phyloP scores from a whole-genome alignment of 2,888 invertebrate species.

The Thelaira solivaga region DNA sequence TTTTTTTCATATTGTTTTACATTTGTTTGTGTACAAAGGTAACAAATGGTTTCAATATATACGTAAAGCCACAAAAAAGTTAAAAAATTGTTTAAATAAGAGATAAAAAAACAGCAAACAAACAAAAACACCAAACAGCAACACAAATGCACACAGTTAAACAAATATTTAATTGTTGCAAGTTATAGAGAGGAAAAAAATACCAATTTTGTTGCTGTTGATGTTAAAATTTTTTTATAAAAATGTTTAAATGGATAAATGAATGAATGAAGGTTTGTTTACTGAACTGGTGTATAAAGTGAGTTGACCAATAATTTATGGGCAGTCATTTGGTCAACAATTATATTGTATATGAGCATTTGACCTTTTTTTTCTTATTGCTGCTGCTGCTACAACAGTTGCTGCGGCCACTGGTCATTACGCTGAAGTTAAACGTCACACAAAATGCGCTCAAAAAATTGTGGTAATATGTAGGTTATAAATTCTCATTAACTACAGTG shows the following conservation, averaged over 20 bases:
- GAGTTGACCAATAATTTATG: conserved; percentile 75
- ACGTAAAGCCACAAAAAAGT: conserved; percentile 45
- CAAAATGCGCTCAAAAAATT: conserved; percentile 23
- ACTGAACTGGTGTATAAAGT: conserved; percentile 40
- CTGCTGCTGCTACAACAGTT: conserved; percentile 1
- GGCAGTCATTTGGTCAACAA: conserved; percentile 74
- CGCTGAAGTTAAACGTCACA: conserved; percentile 47
- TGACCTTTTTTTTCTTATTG: conserved; percentile 60
- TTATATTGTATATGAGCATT: conserved; percentile 65
- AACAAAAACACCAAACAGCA: conserved; percentile 39
- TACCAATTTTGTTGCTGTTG: conserved; percentile 27
- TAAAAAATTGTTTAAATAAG: conserved; percentile 64
- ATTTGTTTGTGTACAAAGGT: conserved; percentile 58
- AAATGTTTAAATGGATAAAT: conserved; percentile 49
- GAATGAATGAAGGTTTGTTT: conserved; percentile 35
- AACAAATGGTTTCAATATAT: conserved; percentile 59
- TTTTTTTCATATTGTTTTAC: conserved; percentile 2
- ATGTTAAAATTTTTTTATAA: conserved; percentile 18
- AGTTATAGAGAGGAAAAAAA: conserved; percentile 26
- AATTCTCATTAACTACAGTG: no score
- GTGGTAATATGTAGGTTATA: background rate
- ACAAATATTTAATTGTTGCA: conserved; percentile 76
- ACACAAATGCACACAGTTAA: conserved; percentile 69
- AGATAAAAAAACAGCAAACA: conserved; percentile 65
- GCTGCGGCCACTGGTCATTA: conserved; percentile 40